These are phyloP conservation scores for Tipula lateralis DNA, from an alignment of 2,888 invertebrate genomes.

Conservation along the genomic window DNA sequence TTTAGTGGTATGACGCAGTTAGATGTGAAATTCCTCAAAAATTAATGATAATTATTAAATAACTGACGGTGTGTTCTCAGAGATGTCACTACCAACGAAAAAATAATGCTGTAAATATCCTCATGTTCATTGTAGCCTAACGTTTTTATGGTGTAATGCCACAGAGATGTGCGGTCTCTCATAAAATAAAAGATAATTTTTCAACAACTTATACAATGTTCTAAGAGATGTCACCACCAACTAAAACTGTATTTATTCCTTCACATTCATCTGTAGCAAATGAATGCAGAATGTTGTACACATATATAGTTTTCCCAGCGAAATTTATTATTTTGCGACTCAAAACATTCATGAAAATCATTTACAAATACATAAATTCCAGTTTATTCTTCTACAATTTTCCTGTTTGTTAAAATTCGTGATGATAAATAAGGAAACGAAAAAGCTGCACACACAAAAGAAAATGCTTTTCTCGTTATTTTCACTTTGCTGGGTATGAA, in stretches of 20 bases:
- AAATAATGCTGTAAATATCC: no score
- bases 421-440: not conserved
- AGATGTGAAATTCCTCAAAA: no score
- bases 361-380: slow-evolving; percentile 11
- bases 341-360: not conserved
- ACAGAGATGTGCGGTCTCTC: not conserved
- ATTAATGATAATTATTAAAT: no score
- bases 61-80: no score
- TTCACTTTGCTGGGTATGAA: not conserved
- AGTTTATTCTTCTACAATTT: not conserved
- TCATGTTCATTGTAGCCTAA: no score
- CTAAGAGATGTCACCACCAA: not conserved
- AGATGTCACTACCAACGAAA: no score
- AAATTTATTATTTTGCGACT: not conserved
- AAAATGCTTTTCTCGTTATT: not conserved
- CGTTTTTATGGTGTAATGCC: no score
- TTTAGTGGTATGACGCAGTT: no score
- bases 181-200: not conserved
- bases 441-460: not conserved
- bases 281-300: not conserved
- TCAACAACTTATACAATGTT: not conserved
- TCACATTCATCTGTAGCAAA: no score
- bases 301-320: not conserved
- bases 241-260: not conserved
- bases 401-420: not conserved